Base-by-base conservation (phyloP, 1,140 invertebrate species). In the Heterodera schachtii region DNA sequence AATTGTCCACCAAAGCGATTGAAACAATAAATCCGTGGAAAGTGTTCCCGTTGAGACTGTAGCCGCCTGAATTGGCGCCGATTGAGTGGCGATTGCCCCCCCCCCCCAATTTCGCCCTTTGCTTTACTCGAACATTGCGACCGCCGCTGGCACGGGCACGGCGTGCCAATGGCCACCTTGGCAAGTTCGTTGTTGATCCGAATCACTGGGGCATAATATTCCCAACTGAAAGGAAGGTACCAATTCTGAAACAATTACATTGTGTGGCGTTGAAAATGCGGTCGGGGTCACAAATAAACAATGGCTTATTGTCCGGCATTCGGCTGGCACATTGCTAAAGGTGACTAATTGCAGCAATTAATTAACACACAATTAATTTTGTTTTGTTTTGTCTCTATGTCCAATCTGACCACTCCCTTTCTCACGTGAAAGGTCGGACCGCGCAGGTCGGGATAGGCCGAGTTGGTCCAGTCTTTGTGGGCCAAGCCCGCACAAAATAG, bases 271-370 rank as follows among this genome's bases (percentile, higher is more conserved):
- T 90, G n/a, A 89, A 80, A n/a, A 89, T 88, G 44, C 81, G 79
- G 82, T 89, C 88, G n/a, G 88, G 88, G 81, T 89, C 88, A 81
- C 88, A 89, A 52, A 89, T 81, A 78, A 88, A 89, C n/a, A 89
- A 67, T 19, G 86, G 74, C 21, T 75, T 84, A 57, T 84, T 74
- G 44, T 83, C 75, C 13, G 82, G 82, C 31, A 84, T 67, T 76
- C 73, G 67, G 47, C 13, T 78, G 44, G 83, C 80, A 84, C 82
- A 83, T 78, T 78, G 77, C 77, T 78, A 46, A n/a, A 41, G n/a
- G 67, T 8, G 19, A 71, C 3, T 19, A 78, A 78, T 81, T 49
- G n/a, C 44, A 1, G 49, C 21, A 13, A n/a, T 41, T 6, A 21
- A 11, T 2, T 52, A 8, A 8, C 2, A 6, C 49, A 52, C 11